Percentiles rank a stretch among this genome's conserved stretches.
Conservation (phyloP, 92 coral and sea anemone species). For the Micromussa lordhowensis region DNA sequence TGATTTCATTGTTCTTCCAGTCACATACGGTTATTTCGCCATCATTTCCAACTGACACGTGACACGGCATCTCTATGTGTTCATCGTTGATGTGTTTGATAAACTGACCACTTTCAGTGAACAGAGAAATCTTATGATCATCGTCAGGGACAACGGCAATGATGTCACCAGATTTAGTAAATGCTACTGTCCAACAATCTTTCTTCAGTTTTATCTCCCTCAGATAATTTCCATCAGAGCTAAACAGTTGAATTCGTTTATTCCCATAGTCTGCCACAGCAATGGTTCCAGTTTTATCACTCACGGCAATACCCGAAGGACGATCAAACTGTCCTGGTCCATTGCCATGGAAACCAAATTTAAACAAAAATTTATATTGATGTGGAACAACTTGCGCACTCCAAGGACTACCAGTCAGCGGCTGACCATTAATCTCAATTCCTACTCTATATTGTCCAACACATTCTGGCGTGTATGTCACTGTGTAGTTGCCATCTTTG, state of each 20-base stretch:
- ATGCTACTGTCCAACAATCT: neutral
- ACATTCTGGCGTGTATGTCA: conserved; percentile 49
- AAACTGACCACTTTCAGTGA: conserved; percentile 31
- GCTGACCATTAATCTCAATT: conserved; percentile 44
- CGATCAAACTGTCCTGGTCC: conserved; percentile 12
- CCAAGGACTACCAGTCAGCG: conserved; percentile 63
- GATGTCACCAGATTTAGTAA: neutral
- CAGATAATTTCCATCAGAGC: conserved; percentile 24
- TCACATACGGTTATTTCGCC: conserved; percentile 10
- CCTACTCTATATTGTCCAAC: conserved; percentile 48
- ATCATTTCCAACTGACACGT: conserved; percentile 8
- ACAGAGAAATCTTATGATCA: conserved; percentile 1
- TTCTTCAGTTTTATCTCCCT: neutral
- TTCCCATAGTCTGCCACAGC: conserved; percentile 11
- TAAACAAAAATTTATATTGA: neutral
- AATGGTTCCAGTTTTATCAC: conserved; percentile 16
- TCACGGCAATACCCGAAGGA: neutral
- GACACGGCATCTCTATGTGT: neutral
- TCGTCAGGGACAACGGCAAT: neutral
- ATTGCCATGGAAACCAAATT: conserved; percentile 11
- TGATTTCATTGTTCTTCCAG: neutral
- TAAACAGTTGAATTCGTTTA: conserved; percentile 12
- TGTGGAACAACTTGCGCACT: conserved; percentile 35
- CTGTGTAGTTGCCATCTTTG: conserved; percentile 59
- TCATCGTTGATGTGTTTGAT: conserved; percentile 40